Percentiles rank a stretch among this genome's conserved stretches.
These are phyloP conservation scores for Cephus spinipes DNA, from an alignment of 2,888 invertebrate genomes.

Conservation along the genomic window DNA sequence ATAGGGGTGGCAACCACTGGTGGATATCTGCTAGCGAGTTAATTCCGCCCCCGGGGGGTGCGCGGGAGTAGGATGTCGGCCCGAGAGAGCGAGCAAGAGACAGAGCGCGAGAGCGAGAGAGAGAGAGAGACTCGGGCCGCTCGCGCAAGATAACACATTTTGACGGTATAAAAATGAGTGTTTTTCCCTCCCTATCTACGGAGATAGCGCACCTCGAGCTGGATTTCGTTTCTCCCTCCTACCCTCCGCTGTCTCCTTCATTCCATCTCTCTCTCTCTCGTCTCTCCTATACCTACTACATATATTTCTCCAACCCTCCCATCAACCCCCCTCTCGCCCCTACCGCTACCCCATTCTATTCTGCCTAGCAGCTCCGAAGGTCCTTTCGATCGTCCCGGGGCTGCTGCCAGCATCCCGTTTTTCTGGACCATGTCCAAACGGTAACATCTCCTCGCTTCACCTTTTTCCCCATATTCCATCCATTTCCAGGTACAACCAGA, in stretches of 20 bases:
- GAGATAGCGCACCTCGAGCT: constrained; percentile 60
- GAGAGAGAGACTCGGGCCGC: constrained; percentile 44
- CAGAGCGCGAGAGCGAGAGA: constrained; percentile 34
- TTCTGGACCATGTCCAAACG: constrained; percentile 30
- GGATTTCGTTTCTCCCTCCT: constrained; percentile 34
- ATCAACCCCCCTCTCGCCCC: not conserved
- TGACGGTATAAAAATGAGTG: constrained; percentile 68
- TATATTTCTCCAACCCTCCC: not conserved
- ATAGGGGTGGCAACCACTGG: constrained; percentile 27
- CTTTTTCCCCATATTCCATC: not conserved
- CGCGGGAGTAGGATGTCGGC: constrained; percentile 24
- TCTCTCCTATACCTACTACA: not conserved
- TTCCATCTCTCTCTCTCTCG: not conserved
- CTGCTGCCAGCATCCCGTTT: constrained; percentile 10
- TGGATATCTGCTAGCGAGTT: constrained; percentile 63
- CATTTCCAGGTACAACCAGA: not conserved
- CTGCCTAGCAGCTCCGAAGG: constrained; percentile 1
- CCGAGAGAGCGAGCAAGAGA: constrained; percentile 32
- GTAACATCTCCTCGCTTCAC: not conserved
- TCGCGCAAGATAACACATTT: constrained; percentile 65
- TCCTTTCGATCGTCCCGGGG: not conserved
- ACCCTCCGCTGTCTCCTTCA: constrained; percentile 5
- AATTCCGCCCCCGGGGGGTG: constrained; percentile 59
- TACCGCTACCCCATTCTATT: not conserved
- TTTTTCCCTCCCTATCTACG: constrained; percentile 64